These are phyloP conservation scores for Xenopus petersii DNA, from an alignment of 2,797 vertebrate species.

Conservation along the genomic window DNA sequence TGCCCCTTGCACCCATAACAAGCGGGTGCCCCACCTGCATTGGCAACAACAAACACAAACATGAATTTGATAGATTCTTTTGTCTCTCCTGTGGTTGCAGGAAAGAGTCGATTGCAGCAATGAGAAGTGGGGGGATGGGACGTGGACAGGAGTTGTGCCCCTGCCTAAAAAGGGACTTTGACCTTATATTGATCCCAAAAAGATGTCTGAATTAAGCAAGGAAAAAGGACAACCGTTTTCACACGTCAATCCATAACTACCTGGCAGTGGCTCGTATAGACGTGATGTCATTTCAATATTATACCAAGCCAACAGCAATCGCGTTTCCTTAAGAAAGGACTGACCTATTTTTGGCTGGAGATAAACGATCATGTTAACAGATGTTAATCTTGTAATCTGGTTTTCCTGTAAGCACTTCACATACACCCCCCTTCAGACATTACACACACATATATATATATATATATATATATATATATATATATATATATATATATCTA, in stretches of 20 bases:
- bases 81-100: constrained; percentile 42
- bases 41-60: too few species aligned
- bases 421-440: constrained; percentile 62
- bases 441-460: constrained; percentile 42
- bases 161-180: constrained; percentile 57
- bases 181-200: constrained; percentile 55
- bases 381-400: constrained; percentile 81
- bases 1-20: constrained; percentile 31
- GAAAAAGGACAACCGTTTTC: constrained; percentile 35
- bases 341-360: constrained; percentile 77
- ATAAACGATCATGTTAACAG: constrained; percentile 77
- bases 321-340: constrained; percentile 74
- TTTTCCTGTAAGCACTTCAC: constrained; percentile 72
- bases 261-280: constrained; percentile 51
- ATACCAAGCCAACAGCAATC: constrained; percentile 63
- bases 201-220: constrained; percentile 45
- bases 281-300: constrained; percentile 70
- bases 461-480: constrained; percentile 28
- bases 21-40: constrained; percentile 32
- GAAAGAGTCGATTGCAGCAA: constrained; percentile 41
- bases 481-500: constrained; percentile 20
- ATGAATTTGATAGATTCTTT: constrained; percentile 37
- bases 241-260: constrained; percentile 43
- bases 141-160: constrained; percentile 46
- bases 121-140: constrained; percentile 25